Percentiles rank a stretch among this genome's conserved stretches.
Evolutionary conservation across 2,113 vertebrate species (phyloP).

Genomic region (Gasterosteus aculeatus): DNA sequence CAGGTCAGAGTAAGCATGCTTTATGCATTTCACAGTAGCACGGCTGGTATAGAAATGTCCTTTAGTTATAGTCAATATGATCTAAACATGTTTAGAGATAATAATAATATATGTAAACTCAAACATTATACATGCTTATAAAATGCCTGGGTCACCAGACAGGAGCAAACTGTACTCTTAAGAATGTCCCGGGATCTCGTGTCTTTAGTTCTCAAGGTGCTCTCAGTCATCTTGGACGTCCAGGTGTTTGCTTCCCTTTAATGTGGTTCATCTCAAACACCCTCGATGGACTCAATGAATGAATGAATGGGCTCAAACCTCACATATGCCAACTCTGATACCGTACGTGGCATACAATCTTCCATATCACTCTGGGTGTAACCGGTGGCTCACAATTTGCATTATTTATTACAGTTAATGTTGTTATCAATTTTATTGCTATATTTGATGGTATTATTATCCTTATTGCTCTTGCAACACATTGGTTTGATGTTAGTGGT

Average conservation of each 20-base stretch:
- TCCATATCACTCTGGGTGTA: conserved; percentile 66
- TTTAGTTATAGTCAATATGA: conserved; percentile 56
- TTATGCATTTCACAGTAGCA: conserved; percentile 71
- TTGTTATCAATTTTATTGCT: conserved; percentile 75
- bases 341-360: conserved; percentile 56
- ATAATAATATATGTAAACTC: conserved; percentile 12
- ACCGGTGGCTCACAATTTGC: conserved; percentile 68
- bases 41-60: conserved; percentile 62
- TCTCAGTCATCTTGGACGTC: conserved; percentile 59
- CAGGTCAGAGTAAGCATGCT: conserved; percentile 62
- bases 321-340: conserved; percentile 40
- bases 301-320: conserved; percentile 42
- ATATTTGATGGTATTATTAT: conserved; percentile 81
- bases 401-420: conserved; percentile 80
- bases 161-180: conserved; percentile 41
- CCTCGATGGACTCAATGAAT: conserved; percentile 53
- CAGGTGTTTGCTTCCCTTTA: conserved; percentile 78
- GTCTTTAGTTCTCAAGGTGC: conserved; percentile 69
- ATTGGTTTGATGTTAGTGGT: conserved; percentile 79
- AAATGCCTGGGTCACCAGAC: conserved; percentile 22
- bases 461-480: conserved; percentile 75
- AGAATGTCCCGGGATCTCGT: conserved; percentile 46
- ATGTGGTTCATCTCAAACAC: conserved; percentile 63
- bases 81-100: conserved; percentile 44
- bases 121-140: conserved; percentile 16